These are phyloP conservation scores for Hydrolagus affinis DNA, from an alignment of 2,113 vertebrate species.

Conservation along the genomic window DNA sequence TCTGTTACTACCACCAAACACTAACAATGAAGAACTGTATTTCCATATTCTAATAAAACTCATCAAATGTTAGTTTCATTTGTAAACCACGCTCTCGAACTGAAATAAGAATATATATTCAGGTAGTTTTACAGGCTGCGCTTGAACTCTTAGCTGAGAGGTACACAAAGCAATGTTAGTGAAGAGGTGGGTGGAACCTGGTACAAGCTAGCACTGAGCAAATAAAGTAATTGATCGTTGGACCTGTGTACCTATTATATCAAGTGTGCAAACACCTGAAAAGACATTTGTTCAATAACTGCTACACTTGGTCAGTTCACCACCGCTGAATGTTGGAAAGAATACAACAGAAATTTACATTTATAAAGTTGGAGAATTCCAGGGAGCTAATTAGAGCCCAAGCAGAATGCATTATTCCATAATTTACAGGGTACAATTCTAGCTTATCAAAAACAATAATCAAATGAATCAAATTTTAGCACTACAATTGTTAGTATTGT, in stretches of 20 bases:
- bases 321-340: background rate
- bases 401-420: background rate
- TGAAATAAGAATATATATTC: background rate
- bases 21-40: background rate
- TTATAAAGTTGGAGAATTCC: background rate
- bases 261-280: slow-evolving; percentile 25
- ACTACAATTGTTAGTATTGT: background rate
- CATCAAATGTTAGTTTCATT: slow-evolving; percentile 1
- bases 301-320: background rate
- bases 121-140: background rate
- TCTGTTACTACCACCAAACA: slow-evolving; percentile 30
- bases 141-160: background rate
- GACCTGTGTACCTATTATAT: slow-evolving; percentile 30
- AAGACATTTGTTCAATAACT: background rate
- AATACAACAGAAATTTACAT: background rate
- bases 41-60: background rate
- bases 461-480: background rate
- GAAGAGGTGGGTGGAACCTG: slow-evolving; percentile 20
- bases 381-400: background rate
- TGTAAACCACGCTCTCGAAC: background rate
- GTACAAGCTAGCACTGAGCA: slow-evolving; percentile 18
- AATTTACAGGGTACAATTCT: too few species aligned
- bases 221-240: background rate
- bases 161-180: slow-evolving; percentile 19
- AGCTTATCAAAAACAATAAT: too few species aligned